phyloP scores from a whole-genome alignment of 2,888 invertebrate species.

The Aricia artaxerxes region DNA sequence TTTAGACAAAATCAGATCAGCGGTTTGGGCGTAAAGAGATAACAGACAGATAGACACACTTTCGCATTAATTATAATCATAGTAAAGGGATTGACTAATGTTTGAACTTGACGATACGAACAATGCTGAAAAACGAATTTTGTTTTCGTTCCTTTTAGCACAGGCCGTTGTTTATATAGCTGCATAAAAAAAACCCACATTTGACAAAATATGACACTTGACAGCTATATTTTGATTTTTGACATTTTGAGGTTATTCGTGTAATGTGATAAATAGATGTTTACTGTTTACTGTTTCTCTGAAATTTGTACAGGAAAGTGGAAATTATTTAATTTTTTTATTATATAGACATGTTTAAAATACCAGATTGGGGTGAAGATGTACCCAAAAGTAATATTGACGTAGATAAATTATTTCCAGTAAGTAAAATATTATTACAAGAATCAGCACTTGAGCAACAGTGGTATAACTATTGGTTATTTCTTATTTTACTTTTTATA shows the following conservation, averaged over 20 bases:
- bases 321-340: background rate
- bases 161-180: too few relatives aligned
- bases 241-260: background rate
- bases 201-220: too few relatives aligned
- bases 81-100: too few relatives aligned
- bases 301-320: background rate
- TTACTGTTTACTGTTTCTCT: background rate
- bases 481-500: background rate
- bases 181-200: too few relatives aligned
- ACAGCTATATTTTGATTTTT: too few relatives aligned
- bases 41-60: too few relatives aligned
- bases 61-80: too few relatives aligned
- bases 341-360: slow-evolving; percentile 54
- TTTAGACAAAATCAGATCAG: too few relatives aligned
- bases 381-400: slow-evolving; percentile 47
- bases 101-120: too few relatives aligned
- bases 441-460: background rate
- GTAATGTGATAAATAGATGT: background rate
- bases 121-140: too few relatives aligned
- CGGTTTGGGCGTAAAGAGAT: too few relatives aligned
- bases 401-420: slow-evolving; percentile 49
- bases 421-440: slow-evolving; percentile 38
- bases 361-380: slow-evolving; percentile 60
- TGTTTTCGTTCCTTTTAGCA: too few relatives aligned
- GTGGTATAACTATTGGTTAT: background rate